Percentiles rank a stretch among this genome's conserved stretches.
phyloP scores from a whole-genome alignment of 2,888 invertebrate genomes.

The Drosophila gaucha region DNA sequence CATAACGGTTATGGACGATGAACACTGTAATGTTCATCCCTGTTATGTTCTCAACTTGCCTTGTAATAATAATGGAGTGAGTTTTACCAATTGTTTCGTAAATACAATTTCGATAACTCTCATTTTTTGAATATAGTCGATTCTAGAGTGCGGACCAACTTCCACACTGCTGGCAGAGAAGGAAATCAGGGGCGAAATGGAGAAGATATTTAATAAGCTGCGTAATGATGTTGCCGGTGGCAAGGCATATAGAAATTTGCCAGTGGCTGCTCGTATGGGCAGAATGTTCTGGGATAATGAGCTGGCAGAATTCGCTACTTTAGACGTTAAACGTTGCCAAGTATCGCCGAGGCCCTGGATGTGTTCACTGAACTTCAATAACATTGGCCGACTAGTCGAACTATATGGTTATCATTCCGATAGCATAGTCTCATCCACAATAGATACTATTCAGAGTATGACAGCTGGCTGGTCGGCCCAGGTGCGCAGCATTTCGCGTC shows the following conservation, averaged over 20 bases:
- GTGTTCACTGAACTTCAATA: conserved; percentile 23
- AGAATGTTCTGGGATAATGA: conserved; percentile 45
- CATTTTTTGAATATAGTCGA: conserved; percentile 1
- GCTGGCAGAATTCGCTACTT: conserved; percentile 36
- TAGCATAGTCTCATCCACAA: background rate
- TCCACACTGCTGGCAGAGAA: background rate
- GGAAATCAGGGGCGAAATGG: background rate
- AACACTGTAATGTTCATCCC: conserved; percentile 17
- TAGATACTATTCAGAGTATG: background rate
- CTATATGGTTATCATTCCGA: background rate
- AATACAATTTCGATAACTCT: background rate
- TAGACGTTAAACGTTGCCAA: conserved; percentile 28
- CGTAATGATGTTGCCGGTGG: conserved; percentile 47
- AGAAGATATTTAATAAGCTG: conserved; percentile 28
- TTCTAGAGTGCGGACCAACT: conserved; percentile 2
- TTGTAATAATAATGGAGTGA: conserved; percentile 36
- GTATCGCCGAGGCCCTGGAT: background rate
- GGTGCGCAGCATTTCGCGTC: conserved; percentile 14
- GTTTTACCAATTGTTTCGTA: background rate
- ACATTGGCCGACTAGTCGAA: conserved; percentile 29
- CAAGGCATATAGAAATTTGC: conserved; percentile 19
- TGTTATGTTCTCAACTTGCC: conserved; percentile 33
- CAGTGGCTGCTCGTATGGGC: conserved; percentile 44
- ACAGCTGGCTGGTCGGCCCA: conserved; percentile 1
- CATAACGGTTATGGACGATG: background rate